Conservation (phyloP, 2,888 invertebrate genomes). For the Synergus gifuensis region DNA sequence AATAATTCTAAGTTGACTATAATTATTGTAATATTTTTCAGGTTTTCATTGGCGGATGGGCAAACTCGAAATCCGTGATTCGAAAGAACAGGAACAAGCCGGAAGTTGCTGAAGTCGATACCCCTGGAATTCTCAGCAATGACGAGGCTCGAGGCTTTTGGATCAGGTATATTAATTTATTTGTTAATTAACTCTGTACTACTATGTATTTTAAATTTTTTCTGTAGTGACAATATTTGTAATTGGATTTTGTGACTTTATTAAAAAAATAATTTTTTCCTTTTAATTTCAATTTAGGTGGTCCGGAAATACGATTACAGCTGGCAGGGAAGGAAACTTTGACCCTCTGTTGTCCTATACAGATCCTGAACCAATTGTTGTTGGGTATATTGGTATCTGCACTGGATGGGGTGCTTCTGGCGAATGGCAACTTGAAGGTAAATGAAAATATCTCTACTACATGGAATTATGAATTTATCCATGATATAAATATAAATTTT, state of each 20-base stretch:
- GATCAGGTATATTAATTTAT: conserved; percentile 82
- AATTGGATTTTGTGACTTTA: background rate
- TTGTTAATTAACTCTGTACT: background rate
- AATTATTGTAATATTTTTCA: conserved; percentile 62
- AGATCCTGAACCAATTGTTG: conserved; percentile 85
- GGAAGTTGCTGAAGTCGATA: conserved; percentile 85
- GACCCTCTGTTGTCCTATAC: conserved; percentile 86
- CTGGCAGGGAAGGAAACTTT: conserved; percentile 86
- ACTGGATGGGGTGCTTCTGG: conserved; percentile 93
- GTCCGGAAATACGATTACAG: conserved; percentile 79
- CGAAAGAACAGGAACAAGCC: conserved; percentile 88
- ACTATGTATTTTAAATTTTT: background rate
- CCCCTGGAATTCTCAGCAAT: conserved; percentile 85
- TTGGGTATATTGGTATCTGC: conserved; percentile 88
- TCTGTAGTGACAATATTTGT: background rate
- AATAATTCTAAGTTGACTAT: no score
- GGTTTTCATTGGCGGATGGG: conserved; percentile 94
- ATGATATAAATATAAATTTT: background rate
- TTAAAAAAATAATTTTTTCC: background rate
- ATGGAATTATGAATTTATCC: background rate
- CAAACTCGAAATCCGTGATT: conserved; percentile 90
- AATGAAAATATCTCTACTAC: conserved; percentile 47
- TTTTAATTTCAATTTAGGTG: conserved; percentile 60
- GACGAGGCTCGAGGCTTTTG: conserved; percentile 91
- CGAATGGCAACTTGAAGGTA: conserved; percentile 90